These are phyloP conservation scores for Coenonympha arcania DNA, from an alignment of 2,888 invertebrate genomes.

Conservation along the genomic window DNA sequence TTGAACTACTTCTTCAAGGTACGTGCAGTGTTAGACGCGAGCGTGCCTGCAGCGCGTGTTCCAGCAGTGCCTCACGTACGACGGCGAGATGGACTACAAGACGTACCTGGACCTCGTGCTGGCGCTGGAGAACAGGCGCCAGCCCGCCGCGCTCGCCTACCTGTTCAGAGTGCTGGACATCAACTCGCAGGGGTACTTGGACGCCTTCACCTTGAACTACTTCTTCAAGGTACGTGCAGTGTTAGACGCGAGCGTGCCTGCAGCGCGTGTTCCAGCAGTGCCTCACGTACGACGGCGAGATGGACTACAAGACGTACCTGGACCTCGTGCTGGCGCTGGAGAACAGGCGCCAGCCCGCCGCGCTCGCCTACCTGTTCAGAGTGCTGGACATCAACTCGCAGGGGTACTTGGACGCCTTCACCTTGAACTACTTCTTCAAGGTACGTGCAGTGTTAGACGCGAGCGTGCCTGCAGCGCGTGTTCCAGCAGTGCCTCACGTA, in stretches of 20 bases:
- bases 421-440: conserved; percentile 93
- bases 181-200: conserved; percentile 88
- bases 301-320: conserved; percentile 97
- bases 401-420: conserved; percentile 91
- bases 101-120: conserved; percentile 95
- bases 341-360: conserved; percentile 92
- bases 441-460: too few relatives aligned
- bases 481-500: conserved; percentile 97
- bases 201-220: conserved; percentile 91
- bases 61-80: conserved; percentile 95
- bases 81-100: conserved; percentile 97
- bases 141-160: conserved; percentile 93
- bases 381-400: conserved; percentile 91
- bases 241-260: conserved; percentile 90
- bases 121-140: conserved; percentile 92
- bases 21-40: too few relatives aligned
- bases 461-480: conserved; percentile 91
- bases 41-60: conserved; percentile 95
- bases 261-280: conserved; percentile 96
- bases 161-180: conserved; percentile 93
- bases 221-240: conserved; percentile 93
- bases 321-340: conserved; percentile 95
- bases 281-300: conserved; percentile 93
- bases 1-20: conserved; percentile 94
- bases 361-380: conserved; percentile 91